Base-by-base conservation (phyloP, 92 coral and sea anemone genomes). In the Heliopora coerulea region DNA sequence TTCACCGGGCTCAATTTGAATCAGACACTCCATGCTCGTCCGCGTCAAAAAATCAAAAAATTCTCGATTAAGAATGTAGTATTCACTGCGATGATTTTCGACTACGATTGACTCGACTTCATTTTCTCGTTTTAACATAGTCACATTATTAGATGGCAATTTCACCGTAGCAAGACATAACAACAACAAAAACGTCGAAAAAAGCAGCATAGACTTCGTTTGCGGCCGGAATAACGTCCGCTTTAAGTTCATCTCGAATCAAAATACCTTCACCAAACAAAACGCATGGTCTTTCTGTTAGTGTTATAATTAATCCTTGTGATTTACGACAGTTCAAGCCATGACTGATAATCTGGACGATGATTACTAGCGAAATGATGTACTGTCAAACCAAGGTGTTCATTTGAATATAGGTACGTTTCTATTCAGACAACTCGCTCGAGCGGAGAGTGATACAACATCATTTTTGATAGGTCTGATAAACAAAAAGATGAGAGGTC, bases 1-100 rank as follows among this genome's bases (percentile, higher is more conserved):
- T 0, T 70, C 62, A n/a, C 19, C 77, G n/a, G 77, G 77, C 32
- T 54, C 63, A 12, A 70, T 63, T 52, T 70, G 63, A 31, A 70
- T 70, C 29, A 26, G 57, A 27, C 63, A 70, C 32, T 54, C 77
- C 77, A 70, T 31, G 11, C 49, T 70, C 35, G 63, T 70, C 31
- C 49, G 9, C 20, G 62, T 33, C 15, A 70, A 25, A 21, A 52
- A 70, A 30, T 33, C 50, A 48, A 70, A 70, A 13, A 70, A 70
- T 0, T 33, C 34, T 31, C 77, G 26, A 33, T 46, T 70, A 7
- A 70, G 32, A 52, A 54, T 32, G 19, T 70, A 54, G 41, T 70
- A 70, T 24, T 70, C 77, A 8, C 63, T 52, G 12, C 77, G 62
- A 56, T 31, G 72, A 4, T 41, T 49, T 30, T 67, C 24, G 58